Percentiles rank a stretch among this genome's conserved stretches.
Conservation (phyloP, 2,888 invertebrate species). For the Sinhomidia bicolor region DNA sequence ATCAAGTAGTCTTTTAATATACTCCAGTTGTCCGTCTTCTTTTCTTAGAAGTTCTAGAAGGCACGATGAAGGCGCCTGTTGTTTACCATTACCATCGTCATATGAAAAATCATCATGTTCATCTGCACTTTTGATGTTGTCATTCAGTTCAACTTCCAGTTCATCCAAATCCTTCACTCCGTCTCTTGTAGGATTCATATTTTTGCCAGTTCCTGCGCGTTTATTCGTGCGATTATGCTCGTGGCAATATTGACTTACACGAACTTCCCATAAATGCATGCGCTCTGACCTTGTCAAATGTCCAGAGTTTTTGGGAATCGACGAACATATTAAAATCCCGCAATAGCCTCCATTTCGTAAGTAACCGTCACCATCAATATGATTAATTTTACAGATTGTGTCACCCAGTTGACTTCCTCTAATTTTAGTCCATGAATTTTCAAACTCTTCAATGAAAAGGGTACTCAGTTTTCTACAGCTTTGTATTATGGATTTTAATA, state of each 20-base stretch:
- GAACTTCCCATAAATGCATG: constrained; percentile 53
- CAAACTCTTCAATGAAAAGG: constrained; percentile 57
- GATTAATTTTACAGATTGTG: not conserved
- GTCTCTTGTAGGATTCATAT: not conserved
- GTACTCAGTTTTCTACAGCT: constrained; percentile 35
- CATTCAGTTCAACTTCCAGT: not conserved
- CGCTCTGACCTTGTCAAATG: constrained; percentile 22
- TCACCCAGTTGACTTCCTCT: constrained; percentile 8
- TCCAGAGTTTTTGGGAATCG: not conserved
- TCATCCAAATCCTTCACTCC: not conserved
- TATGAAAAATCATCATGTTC: not conserved
- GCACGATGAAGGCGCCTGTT: not conserved
- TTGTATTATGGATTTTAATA: not conserved
- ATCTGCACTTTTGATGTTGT: not conserved
- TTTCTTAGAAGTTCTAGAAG: constrained; percentile 44
- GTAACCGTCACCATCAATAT: constrained; percentile 9
- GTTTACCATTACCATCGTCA: not conserved
- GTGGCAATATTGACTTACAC: constrained; percentile 43
- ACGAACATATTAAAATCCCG: constrained; percentile 42
- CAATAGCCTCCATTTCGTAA: constrained; percentile 18
- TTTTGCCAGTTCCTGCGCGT: not conserved
- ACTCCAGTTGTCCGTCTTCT: constrained; percentile 47
- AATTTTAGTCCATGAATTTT: constrained; percentile 46
- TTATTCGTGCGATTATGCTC: not conserved
- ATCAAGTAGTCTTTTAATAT: constrained; percentile 25